Evolutionary conservation across 2,797 vertebrate species (phyloP), one percentile per base, ranked within the genome.

Genomic region (Fistularia tabacaria): DNA sequence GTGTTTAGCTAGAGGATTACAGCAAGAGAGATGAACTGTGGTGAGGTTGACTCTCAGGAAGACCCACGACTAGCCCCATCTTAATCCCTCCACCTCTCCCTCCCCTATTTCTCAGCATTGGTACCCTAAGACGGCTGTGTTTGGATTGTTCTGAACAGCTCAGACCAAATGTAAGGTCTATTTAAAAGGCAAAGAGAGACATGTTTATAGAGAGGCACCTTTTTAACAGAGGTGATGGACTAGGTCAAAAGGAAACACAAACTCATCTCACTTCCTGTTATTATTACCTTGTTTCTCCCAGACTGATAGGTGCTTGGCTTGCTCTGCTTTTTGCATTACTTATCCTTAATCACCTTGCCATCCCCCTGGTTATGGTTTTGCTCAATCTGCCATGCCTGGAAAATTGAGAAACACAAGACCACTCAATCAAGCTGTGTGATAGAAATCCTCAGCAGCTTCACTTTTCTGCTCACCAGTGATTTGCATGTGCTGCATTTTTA

Each of bases 1-100:
- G 85, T 91, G 89, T 90, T 91, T 91, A 81, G 80, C 63, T 71
- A 48, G 59, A 67, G 63, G 82, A 87, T 87, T 87, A 85, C 73
- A 75, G 59, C 54, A 57, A 57, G 75, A 80, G 69, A 77, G 65
- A 43, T 57, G 49, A 74, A 64, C 52, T 55, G 55, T 64, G 74
- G 80, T 70, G 76, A 69, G 71, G 78, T 77, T 86, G 66, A 83
- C 83, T 85, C 79, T 80, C 74, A 85, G 85, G 79, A 89, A 88
- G 80, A 73, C 67, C 62, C 74, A 73, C 63, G 64, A 80, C 83
- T 79, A 82, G 57, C 44, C 64, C 59, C 52, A 37, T 60, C 49
- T 14, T 49, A 14, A 39, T 13, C 54, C 8, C 47, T 7, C 37
- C 38, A 36, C 9, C 43, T 7, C 38, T 13, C 25, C 12, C 7